Conservation (phyloP, 1,140 invertebrate genomes). For the Anoplolepis gracilipes region DNA sequence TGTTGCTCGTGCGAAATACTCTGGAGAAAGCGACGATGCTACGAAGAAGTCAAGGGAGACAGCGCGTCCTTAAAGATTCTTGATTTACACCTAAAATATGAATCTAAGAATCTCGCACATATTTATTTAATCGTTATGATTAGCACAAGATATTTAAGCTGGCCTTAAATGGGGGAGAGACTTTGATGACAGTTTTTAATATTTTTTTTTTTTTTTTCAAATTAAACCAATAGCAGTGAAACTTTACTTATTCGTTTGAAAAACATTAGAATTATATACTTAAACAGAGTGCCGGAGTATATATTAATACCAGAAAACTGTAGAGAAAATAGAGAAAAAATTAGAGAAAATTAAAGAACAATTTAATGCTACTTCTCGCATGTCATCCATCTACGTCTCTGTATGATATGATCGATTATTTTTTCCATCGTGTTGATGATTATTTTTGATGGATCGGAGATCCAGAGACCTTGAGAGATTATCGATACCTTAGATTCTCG, state of each 20-base stretch:
- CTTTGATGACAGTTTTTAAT: neutral
- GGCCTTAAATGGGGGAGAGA: neutral
- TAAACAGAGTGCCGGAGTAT: neutral
- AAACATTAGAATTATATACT: neutral
- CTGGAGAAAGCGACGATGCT: slow-evolving; percentile 30
- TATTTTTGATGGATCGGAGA: slow-evolving; percentile 11
- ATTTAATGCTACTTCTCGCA: neutral
- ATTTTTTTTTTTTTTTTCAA: neutral
- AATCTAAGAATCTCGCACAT: neutral
- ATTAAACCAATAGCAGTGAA: neutral
- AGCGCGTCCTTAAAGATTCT: neutral
- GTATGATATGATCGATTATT: slow-evolving; percentile 34
- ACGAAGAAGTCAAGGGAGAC: neutral
- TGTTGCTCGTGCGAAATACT: slow-evolving; percentile 69
- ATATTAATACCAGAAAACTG: neutral
- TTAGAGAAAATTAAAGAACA: neutral
- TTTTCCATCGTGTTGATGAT: neutral
- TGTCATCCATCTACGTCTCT: neutral
- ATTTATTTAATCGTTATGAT: neutral
- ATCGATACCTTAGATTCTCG: slow-evolving; percentile 22
- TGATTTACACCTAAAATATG: neutral
- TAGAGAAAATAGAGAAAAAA: no score
- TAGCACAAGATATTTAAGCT: neutral
- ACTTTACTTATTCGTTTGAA: neutral
- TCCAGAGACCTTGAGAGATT: neutral